Evolutionary conservation across 2,888 invertebrate genomes (phyloP), one percentile per base, ranked within the genome.

Genomic region (Neuroscelio doddi): DNA sequence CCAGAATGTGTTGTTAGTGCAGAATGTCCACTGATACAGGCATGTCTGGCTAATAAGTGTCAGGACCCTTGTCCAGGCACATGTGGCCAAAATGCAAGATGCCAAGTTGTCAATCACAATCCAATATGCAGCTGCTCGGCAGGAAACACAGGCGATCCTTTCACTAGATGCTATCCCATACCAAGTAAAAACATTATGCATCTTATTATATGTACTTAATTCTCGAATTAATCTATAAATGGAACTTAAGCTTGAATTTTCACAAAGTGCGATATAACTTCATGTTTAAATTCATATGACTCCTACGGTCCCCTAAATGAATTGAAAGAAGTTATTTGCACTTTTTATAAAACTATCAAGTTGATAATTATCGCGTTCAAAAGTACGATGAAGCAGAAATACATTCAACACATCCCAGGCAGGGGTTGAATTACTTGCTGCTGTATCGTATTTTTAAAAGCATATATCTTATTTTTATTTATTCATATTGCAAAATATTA

Each of bases 1-100:
- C 93, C 94, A 0, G 94, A 95, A 83, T 95, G 95, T 84, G 89
- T 93, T 9, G 89, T 93, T 3, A 93, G 92, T 80, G 90, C 93
- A 0, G 95, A 94, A 75, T 95, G 95, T 79, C 86, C 92, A 24
- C 89, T 89, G 67, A 87, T 92, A 69, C 88, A 88, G 76, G 91
- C 93, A 5, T 95, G 95, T 76, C 89, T 91, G 2, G 92, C 92
- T 77, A 90, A 90, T 66, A 93, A 91, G 82, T 95, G 95, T 76
- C 86, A 90, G 3, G 91, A 95, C 77, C 94, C 94, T 29, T 95
- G 95, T 73, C 88, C 89, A 12, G 93, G 93, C 29, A 89, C 92
- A 8, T 95, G 95, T 69, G 94, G 95, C 61, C 87, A 91, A 69
- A 88, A 89, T 45, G 92, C 96, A 0, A 86, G 90, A 70, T 96